Percentiles rank a stretch among this genome's conserved stretches.
These are phyloP conservation scores for Euclidia mi DNA, from an alignment of 2,888 invertebrate genomes.

Conservation along the genomic window DNA sequence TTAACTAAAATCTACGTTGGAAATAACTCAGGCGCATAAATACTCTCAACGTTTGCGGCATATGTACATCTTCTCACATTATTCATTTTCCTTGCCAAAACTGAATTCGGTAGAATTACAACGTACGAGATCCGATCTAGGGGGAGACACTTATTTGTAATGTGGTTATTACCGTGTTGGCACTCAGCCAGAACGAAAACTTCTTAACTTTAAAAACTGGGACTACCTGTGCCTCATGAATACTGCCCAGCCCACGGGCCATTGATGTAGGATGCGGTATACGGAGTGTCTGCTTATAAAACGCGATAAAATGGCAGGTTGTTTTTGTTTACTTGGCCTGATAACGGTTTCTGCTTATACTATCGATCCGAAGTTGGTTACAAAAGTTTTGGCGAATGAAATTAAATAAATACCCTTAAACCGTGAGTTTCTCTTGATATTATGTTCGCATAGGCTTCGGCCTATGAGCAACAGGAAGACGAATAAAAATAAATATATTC, in stretches of 20 bases:
- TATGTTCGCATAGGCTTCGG: too few relatives aligned
- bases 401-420: too few relatives aligned
- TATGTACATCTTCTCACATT: conserved; percentile 49
- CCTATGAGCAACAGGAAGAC: too few relatives aligned
- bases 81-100: conserved; percentile 56
- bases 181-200: conserved; percentile 68
- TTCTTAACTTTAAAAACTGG: conserved; percentile 75
- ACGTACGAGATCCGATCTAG: conserved; percentile 60
- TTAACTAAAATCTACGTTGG: conserved; percentile 32
- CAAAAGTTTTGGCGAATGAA: too few relatives aligned
- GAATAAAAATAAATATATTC: too few relatives aligned
- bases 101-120: conserved; percentile 57
- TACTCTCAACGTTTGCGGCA: conserved; percentile 40
- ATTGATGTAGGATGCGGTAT: conserved; percentile 28
- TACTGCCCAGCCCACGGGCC: conserved; percentile 45
- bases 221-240: conserved; percentile 73
- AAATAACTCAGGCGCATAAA: conserved; percentile 42
- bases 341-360: too few relatives aligned
- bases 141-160: conserved; percentile 75
- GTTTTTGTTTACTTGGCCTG: too few relatives aligned
- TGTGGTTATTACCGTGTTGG: conserved; percentile 76
- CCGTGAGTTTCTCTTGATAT: too few relatives aligned
- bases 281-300: conserved; percentile 12
- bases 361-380: too few relatives aligned
- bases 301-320: neutral